A percentile compares a stretch with the other conserved stretches of the same genome.
These are phyloP conservation scores for Melanostoma mellinum DNA, from an alignment of 2,888 invertebrate genomes.

Conservation along the genomic window DNA sequence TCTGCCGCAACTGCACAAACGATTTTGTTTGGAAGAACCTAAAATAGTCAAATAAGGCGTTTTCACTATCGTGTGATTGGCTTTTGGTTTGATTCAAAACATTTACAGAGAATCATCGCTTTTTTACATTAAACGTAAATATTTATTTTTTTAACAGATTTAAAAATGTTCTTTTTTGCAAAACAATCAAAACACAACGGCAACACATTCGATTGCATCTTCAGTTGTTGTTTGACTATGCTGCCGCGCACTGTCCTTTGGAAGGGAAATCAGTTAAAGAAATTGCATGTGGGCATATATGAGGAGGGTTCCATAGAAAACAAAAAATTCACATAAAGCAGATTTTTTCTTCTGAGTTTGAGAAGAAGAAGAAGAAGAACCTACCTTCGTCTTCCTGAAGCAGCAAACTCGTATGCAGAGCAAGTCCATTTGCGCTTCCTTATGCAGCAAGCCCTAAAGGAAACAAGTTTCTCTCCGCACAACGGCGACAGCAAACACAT, in stretches of 20 bases:
- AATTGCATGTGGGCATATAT: conserved; percentile 64
- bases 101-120: too few species aligned
- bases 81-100: too few species aligned
- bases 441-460: conserved; percentile 70
- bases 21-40: too few species aligned
- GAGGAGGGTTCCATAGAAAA: conserved; percentile 51
- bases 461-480: conserved; percentile 63
- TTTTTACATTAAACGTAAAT: too few species aligned
- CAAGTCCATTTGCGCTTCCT: conserved; percentile 72
- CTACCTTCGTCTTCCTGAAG: conserved; percentile 68
- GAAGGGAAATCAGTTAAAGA: conserved; percentile 71
- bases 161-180: background rate
- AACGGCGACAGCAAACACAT: conserved; percentile 30
- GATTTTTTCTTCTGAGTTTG: conserved; percentile 22
- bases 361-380: conserved; percentile 17
- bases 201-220: conserved; percentile 24
- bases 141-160: too few species aligned
- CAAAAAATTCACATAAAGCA: conserved; percentile 36
- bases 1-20: too few species aligned
- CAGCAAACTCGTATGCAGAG: conserved; percentile 70
- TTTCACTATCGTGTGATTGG: too few species aligned
- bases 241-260: conserved; percentile 50
- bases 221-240: conserved; percentile 28
- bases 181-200: background rate
- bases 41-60: too few species aligned